phyloP scores from a whole-genome alignment of 2,888 invertebrate species.

The Anticlea derivata region DNA sequence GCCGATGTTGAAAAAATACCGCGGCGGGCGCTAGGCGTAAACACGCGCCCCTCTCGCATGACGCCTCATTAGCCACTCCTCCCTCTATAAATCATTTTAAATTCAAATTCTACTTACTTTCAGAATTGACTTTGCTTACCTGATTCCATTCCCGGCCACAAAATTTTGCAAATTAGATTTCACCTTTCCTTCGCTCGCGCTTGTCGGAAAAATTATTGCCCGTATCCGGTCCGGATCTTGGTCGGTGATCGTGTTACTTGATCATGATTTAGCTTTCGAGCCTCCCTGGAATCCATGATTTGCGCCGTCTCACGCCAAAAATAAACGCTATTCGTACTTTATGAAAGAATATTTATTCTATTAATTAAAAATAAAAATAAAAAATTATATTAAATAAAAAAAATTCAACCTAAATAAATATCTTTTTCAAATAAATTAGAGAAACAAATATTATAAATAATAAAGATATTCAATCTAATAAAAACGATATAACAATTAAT shows the following conservation, averaged over 20 bases:
- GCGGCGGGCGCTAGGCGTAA: constrained; percentile 59
- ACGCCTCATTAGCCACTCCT: constrained; percentile 83
- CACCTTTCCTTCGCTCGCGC: constrained; percentile 61
- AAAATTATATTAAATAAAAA: no score
- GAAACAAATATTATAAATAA: no score
- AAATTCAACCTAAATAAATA: no score
- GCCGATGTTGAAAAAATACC: constrained; percentile 64
- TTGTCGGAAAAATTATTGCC: constrained; percentile 62
- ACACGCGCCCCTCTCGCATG: constrained; percentile 80
- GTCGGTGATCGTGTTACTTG: constrained; percentile 53
- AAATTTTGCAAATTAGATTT: constrained; percentile 80
- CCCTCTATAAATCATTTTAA: constrained; percentile 83
- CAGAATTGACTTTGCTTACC: constrained; percentile 80
- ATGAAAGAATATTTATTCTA: no score
- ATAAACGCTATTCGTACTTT: neutral
- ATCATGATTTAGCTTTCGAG: constrained; percentile 47
- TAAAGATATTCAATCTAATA: no score
- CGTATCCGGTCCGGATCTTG: constrained; percentile 61
- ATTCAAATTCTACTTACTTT: constrained; percentile 82
- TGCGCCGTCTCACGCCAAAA: neutral
- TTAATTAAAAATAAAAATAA: no score
- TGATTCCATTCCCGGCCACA: constrained; percentile 75
- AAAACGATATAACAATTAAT: no score
- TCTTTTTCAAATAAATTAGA: no score
- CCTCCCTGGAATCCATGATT: constrained; percentile 19